phyloP scores from a whole-genome alignment of 2,797 vertebrate genomes.

The Eutrigla gurnardus region DNA sequence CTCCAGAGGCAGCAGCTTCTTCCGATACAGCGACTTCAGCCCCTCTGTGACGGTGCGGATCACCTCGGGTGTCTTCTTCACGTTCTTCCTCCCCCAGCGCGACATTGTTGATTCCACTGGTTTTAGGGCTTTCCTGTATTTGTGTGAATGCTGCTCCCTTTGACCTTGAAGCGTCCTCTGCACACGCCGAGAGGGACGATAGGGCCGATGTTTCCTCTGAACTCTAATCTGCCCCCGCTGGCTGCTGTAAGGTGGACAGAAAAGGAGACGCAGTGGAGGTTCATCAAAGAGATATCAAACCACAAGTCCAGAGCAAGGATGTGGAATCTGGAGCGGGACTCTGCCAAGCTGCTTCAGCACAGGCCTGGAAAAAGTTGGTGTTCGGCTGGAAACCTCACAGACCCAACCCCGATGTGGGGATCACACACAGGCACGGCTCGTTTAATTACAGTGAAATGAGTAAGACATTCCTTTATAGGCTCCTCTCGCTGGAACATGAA shows the following conservation, averaged over 20 bases:
- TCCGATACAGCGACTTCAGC: slow-evolving; percentile 91
- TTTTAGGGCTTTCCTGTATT: slow-evolving; percentile 81
- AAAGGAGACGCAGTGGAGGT: not conserved
- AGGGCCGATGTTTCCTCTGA: slow-evolving; percentile 36
- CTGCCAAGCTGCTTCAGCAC: slow-evolving; percentile 71
- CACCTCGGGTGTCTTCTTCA: slow-evolving; percentile 91
- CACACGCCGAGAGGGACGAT: slow-evolving; percentile 35
- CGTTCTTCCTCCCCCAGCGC: slow-evolving; percentile 91
- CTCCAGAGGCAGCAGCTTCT: slow-evolving; percentile 92
- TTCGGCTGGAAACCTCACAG: slow-evolving; percentile 76
- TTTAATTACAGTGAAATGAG: slow-evolving; percentile 77
- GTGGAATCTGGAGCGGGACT: slow-evolving; percentile 57
- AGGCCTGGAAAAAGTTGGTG: slow-evolving; percentile 81
- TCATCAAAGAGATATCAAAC: slow-evolving; percentile 28
- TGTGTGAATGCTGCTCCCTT: slow-evolving; percentile 61
- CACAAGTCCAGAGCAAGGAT: slow-evolving; percentile 39
- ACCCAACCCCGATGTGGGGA: slow-evolving; percentile 64
- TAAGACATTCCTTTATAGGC: slow-evolving; percentile 67
- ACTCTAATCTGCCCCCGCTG: slow-evolving; percentile 28
- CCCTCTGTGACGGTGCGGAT: slow-evolving; percentile 94
- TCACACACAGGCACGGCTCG: slow-evolving; percentile 65
- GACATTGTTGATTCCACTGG: slow-evolving; percentile 83
- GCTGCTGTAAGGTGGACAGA: slow-evolving; percentile 55
- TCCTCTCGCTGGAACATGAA: slow-evolving; percentile 56
- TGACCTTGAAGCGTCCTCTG: slow-evolving; percentile 56